Conservation (phyloP, 2,888 invertebrate genomes). For the Lumbricus terrestris region DNA sequence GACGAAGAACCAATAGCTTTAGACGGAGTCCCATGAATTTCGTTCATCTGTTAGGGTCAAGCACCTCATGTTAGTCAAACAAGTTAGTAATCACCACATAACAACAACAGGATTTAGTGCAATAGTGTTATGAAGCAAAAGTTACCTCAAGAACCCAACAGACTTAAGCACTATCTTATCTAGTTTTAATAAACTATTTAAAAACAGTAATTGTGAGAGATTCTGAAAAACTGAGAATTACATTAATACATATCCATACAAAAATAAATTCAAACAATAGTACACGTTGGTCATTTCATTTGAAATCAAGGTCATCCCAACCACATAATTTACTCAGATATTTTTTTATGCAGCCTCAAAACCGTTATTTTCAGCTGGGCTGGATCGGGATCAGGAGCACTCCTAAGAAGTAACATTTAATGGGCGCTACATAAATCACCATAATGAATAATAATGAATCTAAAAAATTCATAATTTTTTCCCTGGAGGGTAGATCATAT, state of each 20-base stretch:
- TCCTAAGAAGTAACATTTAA: no score
- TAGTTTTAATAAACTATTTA: not conserved
- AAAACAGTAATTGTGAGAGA: not conserved
- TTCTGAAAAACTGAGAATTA: not conserved
- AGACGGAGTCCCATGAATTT: constrained; percentile 16
- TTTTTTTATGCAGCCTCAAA: no score
- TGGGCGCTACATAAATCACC: no score
- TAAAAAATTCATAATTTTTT: no score
- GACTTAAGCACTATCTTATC: not conserved
- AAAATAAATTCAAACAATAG: not conserved
- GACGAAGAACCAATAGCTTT: not conserved
- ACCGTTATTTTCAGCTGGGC: no score
- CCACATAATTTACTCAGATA: no score
- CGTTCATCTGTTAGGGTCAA: constrained; percentile 4
- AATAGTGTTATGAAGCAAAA: not conserved
- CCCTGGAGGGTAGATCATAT: no score
- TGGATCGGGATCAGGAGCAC: no score
- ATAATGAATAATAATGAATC: no score
- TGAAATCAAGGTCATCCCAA: no score
- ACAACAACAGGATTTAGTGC: not conserved
- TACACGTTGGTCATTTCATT: no score
- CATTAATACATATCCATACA: not conserved
- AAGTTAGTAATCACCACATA: not conserved
- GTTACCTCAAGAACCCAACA: not conserved
- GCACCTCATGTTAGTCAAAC: constrained; percentile 7